Percentiles rank a stretch among this genome's conserved stretches.
Conservation (phyloP, 2,113 vertebrate species). For the Noctilio leporinus region DNA sequence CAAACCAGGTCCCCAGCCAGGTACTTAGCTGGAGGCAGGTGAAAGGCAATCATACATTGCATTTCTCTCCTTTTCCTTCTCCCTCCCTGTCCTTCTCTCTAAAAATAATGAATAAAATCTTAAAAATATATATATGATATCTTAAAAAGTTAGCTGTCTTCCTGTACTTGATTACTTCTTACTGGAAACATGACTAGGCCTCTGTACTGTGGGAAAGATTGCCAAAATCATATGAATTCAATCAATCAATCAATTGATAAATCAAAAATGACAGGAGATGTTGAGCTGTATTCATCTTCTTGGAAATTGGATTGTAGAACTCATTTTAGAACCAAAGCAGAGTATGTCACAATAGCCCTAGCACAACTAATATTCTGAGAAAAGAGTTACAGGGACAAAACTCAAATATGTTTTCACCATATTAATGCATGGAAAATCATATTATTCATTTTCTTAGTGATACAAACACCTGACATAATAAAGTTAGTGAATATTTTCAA, state of each 20-base stretch:
- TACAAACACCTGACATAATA: background rate
- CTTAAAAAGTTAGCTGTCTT: background rate
- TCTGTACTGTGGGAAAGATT: background rate
- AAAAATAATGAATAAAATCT: no score
- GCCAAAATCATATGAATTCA: background rate
- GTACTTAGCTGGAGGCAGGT: no score
- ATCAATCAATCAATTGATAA: background rate
- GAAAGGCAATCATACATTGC: no score
- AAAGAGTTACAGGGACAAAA: background rate
- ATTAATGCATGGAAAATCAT: background rate
- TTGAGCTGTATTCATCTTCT: background rate
- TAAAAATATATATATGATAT: no score
- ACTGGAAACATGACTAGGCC: background rate
- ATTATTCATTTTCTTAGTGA: background rate
- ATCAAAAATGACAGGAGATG: background rate
- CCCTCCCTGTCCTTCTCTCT: no score
- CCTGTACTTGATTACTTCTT: background rate
- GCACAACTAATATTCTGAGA: background rate
- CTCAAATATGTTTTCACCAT: background rate
- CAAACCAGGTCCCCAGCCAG: no score
- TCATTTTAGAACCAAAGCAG: constrained; percentile 5
- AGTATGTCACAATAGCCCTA: background rate
- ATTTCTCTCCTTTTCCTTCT: no score
- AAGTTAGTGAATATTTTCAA: background rate
- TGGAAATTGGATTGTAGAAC: background rate